Percentiles rank a stretch among this genome's conserved stretches.
Evolutionary conservation across 2,888 invertebrate genomes (phyloP).

Genomic region (Entomobrya proxima): DNA sequence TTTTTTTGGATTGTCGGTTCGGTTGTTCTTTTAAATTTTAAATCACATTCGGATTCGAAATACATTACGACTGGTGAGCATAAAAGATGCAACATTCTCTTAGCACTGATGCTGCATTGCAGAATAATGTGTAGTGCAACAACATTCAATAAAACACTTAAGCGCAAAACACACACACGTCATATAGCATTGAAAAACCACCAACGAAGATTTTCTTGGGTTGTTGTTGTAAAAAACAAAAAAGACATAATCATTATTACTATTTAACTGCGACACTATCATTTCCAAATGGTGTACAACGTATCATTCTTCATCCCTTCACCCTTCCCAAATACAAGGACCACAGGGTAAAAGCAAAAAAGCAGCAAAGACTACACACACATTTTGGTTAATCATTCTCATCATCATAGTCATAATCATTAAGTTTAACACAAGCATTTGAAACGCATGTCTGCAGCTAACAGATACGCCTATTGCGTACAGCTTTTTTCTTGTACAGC

Average conservation of each 20-base stretch:
- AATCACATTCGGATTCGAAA: conserved; percentile 28
- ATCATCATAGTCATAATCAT: conserved; percentile 46
- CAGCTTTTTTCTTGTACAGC: not conserved
- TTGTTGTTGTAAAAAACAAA: not conserved
- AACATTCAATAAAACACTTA: conserved; percentile 41
- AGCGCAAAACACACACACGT: not conserved
- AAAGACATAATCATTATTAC: conserved; percentile 3
- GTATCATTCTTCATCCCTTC: not conserved
- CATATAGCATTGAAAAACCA: conserved; percentile 27
- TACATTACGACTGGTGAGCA: conserved; percentile 34
- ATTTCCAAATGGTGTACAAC: not conserved
- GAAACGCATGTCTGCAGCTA: not conserved
- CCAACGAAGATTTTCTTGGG: conserved; percentile 37
- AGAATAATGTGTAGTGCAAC: not conserved
- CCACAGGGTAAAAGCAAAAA: not conserved
- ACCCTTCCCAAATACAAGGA: not conserved
- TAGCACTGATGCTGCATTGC: not conserved
- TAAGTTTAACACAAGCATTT: conserved; percentile 30
- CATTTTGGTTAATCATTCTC: conserved; percentile 30
- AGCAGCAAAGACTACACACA: conserved; percentile 1
- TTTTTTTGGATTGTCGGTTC: not conserved
- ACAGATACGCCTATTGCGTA: conserved; percentile 12
- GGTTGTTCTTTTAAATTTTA: not conserved
- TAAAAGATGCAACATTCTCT: not conserved
- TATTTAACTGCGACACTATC: not conserved